These are phyloP conservation scores for Colaptes auratus DNA, from an alignment of 2,113 vertebrate genomes.

Conservation along the genomic window DNA sequence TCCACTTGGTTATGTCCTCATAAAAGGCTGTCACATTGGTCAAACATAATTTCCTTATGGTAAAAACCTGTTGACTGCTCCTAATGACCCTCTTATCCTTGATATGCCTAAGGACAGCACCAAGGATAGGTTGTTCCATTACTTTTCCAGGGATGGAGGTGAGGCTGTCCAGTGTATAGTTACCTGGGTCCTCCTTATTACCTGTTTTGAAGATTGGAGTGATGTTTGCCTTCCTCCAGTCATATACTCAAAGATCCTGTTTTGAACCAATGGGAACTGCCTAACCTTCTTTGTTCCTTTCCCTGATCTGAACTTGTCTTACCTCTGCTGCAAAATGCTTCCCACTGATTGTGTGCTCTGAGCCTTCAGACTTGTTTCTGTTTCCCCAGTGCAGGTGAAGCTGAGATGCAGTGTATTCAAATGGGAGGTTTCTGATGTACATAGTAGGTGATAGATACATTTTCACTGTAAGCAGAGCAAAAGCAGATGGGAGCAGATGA, in stretches of 20 bases:
- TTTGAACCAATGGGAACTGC: background rate
- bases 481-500: background rate
- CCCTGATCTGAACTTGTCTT: background rate
- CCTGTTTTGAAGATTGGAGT: too few relatives aligned
- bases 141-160: too few relatives aligned
- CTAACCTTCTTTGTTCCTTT: background rate
- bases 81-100: too few relatives aligned
- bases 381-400: slow-evolving; percentile 97
- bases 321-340: slow-evolving; percentile 92
- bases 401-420: slow-evolving; percentile 85
- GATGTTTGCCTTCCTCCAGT: too few relatives aligned
- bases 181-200: too few relatives aligned
- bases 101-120: too few relatives aligned
- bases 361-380: slow-evolving; percentile 77
- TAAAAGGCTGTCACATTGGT: too few relatives aligned
- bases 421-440: slow-evolving; percentile 82
- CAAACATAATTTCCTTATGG: too few relatives aligned
- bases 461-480: slow-evolving; percentile 79
- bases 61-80: too few relatives aligned
- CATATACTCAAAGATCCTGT: background rate
- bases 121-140: too few relatives aligned
- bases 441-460: slow-evolving; percentile 83
- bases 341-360: slow-evolving; percentile 87
- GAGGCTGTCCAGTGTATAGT: too few relatives aligned
- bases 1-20: too few relatives aligned